Percentiles rank a stretch among this genome's conserved stretches.
Evolutionary conservation across 2,113 vertebrate genomes (phyloP).

Genomic region (Eudyptes chrysolophus): DNA sequence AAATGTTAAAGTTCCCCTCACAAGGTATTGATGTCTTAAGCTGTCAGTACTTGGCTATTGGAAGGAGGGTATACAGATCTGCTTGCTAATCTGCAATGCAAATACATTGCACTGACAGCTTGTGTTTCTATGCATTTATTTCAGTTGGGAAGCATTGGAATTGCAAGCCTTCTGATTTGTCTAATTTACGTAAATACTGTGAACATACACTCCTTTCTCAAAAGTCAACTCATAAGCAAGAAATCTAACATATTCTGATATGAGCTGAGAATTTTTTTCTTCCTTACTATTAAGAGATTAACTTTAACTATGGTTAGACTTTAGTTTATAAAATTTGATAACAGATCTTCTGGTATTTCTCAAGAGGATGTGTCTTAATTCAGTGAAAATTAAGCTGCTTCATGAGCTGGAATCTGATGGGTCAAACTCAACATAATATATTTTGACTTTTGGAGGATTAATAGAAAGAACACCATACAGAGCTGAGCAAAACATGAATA

Average conservation of each 20-base stretch:
- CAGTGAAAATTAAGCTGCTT: constrained; percentile 17
- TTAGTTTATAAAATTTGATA: constrained; percentile 36
- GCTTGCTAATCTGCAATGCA: constrained; percentile 42
- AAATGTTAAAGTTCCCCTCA: background rate
- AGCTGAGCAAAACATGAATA: background rate
- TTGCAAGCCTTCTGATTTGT: constrained; percentile 23
- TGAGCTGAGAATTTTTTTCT: background rate
- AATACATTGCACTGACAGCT: background rate
- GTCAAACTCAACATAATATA: background rate
- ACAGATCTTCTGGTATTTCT: background rate
- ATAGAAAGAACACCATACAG: background rate
- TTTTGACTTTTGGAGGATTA: constrained; percentile 25
- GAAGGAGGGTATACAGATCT: background rate
- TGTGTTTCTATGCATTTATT: constrained; percentile 50
- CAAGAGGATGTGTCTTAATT: background rate
- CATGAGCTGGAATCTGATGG: background rate
- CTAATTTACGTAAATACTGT: constrained; percentile 57
- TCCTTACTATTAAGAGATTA: background rate
- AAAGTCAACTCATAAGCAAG: constrained; percentile 14
- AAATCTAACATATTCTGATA: background rate
- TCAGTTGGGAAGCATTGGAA: background rate
- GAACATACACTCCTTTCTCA: background rate
- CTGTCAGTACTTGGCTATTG: background rate
- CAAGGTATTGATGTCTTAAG: background rate
- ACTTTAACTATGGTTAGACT: background rate